These are phyloP conservation scores for Coregonus ussuriensis DNA, from an alignment of 2,797 vertebrate genomes.

Conservation along the genomic window DNA sequence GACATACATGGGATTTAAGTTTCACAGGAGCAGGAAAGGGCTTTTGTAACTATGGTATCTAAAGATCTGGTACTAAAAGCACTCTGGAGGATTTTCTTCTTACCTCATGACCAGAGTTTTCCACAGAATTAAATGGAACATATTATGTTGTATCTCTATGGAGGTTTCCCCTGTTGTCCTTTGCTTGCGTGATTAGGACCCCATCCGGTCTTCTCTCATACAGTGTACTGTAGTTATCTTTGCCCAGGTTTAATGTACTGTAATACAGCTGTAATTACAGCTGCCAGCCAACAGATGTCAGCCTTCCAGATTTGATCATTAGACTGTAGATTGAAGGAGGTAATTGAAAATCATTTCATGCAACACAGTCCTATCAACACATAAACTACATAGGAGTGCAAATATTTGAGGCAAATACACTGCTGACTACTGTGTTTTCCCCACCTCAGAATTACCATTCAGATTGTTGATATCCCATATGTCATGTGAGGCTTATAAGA, in stretches of 20 bases:
- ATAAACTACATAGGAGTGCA: conserved; percentile 25
- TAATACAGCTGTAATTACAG: conserved; percentile 54
- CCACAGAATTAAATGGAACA: conserved; percentile 21
- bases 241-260: too few relatives aligned
- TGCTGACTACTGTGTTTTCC: too few relatives aligned
- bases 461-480: background rate
- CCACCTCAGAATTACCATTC: background rate
- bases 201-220: conserved; percentile 19
- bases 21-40: conserved; percentile 67
- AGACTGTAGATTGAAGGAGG: conserved; percentile 6
- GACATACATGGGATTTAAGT: conserved; percentile 66
- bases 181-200: background rate
- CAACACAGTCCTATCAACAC: conserved; percentile 18
- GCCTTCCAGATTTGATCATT: conserved; percentile 60
- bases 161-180: conserved; percentile 48
- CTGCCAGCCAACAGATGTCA: conserved; percentile 74
- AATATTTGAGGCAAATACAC: conserved; percentile 33
- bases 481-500: conserved; percentile 39
- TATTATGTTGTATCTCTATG: conserved; percentile 45
- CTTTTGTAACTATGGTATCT: conserved; percentile 61
- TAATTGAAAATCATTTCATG: conserved; percentile 18
- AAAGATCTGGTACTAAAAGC: conserved; percentile 63
- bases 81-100: conserved; percentile 58
- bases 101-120: conserved; percentile 52
- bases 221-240: background rate